phyloP scores from a whole-genome alignment of 2,888 invertebrate species.

The Dryocosmus kuriphilus region DNA sequence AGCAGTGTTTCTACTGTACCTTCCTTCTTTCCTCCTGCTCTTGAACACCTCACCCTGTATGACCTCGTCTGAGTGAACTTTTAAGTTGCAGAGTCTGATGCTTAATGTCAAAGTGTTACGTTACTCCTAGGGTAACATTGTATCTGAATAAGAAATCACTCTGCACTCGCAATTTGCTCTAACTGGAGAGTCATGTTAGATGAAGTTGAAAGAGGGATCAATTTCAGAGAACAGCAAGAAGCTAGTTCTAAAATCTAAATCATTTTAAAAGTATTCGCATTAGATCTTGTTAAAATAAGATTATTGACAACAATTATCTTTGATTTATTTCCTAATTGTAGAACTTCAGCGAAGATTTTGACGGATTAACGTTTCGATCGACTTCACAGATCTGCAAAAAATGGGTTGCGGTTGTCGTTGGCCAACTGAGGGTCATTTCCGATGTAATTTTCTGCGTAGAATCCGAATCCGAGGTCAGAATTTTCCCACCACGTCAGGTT shows the following conservation, averaged over 20 bases:
- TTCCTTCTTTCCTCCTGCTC: constrained; percentile 31
- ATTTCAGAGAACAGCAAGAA: no score
- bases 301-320: no score
- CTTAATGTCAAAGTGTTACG: constrained; percentile 13
- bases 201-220: not conserved
- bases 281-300: no score
- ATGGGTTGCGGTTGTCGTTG: no score
- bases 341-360: not conserved
- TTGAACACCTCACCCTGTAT: constrained; percentile 6
- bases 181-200: constrained; percentile 18
- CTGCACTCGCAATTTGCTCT: not conserved
- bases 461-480: no score
- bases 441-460: no score
- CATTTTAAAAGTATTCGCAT: no score
- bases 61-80: constrained; percentile 29
- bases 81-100: constrained; percentile 6
- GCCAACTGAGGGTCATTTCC: no score
- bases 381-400: no score
- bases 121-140: constrained; percentile 10
- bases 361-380: not conserved
- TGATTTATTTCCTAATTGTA: no score
- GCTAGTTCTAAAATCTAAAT: no score
- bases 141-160: constrained; percentile 18
- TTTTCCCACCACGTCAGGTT: no score
- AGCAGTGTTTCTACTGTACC: not conserved